Conservation (phyloP, 2,888 invertebrate species). For the Chromoteleia sp. region DNA sequence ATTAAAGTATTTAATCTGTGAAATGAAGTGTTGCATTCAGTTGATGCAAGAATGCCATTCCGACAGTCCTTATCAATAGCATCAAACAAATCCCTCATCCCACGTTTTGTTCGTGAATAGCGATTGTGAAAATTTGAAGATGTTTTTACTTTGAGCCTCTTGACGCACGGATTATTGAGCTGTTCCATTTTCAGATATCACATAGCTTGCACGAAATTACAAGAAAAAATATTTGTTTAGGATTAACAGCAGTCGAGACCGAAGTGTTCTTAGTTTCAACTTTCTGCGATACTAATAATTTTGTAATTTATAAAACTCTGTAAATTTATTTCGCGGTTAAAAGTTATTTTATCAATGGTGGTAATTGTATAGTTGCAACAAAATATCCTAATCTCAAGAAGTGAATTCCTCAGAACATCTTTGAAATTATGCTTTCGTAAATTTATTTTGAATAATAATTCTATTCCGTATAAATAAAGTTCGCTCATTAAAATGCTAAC, state of each 20-base stretch:
- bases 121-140: background rate
- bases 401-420: background rate
- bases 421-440: background rate
- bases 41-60: background rate
- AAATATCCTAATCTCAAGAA: background rate
- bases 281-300: background rate
- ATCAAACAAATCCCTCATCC: background rate
- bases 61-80: slow-evolving; percentile 3
- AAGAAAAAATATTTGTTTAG: background rate
- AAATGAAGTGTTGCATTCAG: background rate
- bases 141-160: background rate
- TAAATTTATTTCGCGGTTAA: background rate
- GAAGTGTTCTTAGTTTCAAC: background rate
- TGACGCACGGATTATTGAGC: slow-evolving; percentile 6
- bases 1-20: background rate
- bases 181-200: slow-evolving; percentile 2
- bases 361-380: background rate
- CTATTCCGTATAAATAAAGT: slow-evolving; percentile 1
- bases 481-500: slow-evolving; percentile 5
- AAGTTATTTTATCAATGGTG: background rate
- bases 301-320: background rate
- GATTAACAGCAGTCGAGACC: background rate
- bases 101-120: background rate
- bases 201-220: background rate
- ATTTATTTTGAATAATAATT: slow-evolving; percentile 1